Base-by-base conservation (phyloP, 92 coral and sea anemone genomes). In the Umimayanthus chanpuru region DNA sequence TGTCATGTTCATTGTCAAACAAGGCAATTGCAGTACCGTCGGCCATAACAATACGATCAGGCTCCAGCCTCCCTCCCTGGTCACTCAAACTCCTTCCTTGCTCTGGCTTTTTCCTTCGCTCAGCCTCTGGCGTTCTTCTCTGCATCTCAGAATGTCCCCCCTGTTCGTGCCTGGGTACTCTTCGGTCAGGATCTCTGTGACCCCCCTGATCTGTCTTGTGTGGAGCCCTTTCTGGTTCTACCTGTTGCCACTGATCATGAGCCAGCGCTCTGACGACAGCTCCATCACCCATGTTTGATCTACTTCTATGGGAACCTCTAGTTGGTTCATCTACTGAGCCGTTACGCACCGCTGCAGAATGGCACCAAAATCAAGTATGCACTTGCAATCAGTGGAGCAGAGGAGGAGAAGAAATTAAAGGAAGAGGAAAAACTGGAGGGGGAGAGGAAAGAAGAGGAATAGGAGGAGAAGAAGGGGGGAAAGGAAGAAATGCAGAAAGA, bases 11-110 rank as follows among this genome's bases (percentile, higher is more conserved):
- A 26, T 95, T 92, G 29, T 97, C 98, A 89, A 94, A 95, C 85
- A 96, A 89, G 61, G 92, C 94, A 58, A 97, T 97, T 7, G 94
- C 98, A 12, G 99, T 97, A 11, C 99, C 99, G 89, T 97, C 99
- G 16, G 98, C 99, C 94, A 97, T 88, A 49, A 94, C 94, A 23
- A 97, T 97, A 88, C 95, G 91, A 77, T 97, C 98, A 25, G 92
- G 56, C 73, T 95, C 98, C 71, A 95, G 50, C 73, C 98, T 85
- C 6, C 98, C 98, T 58, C 98, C 96, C 39, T 90, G 94, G 39
- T 92, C 86, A 85, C 88, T 76, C 47, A n/a, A 55, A 21, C 32
- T 44, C n/a, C 44, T 44, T 74, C 88, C 92, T n/a, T 83, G 84
- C 4, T 93, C 79, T 30, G 93, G 94, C 14, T 92, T 77, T 76